A percentile compares a stretch with the other conserved stretches of the same genome.
Conservation (phyloP, 2,888 invertebrate species). For the Eumerus sabulonum region DNA sequence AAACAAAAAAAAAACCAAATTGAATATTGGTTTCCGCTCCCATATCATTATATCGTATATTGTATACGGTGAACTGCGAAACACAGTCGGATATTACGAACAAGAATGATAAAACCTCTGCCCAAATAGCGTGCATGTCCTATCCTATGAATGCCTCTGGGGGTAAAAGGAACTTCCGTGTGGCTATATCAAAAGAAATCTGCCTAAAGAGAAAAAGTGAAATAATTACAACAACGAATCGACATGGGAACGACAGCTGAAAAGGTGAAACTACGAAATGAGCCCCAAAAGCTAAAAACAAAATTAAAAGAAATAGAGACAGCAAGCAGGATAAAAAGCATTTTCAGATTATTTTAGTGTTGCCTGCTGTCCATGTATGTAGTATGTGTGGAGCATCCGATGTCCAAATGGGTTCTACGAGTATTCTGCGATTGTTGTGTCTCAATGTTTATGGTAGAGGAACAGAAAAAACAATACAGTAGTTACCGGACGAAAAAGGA, state of each 20-base stretch:
- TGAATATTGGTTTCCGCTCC: conserved; percentile 61
- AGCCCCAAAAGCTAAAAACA: too few species aligned
- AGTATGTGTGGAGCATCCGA: conserved; percentile 34
- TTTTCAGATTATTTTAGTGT: conserved; percentile 43
- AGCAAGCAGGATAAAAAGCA: conserved; percentile 14
- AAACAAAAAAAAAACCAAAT: conserved; percentile 36
- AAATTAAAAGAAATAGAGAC: conserved; percentile 14
- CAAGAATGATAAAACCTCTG: conserved; percentile 53
- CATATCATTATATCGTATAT: too few species aligned
- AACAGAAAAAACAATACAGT: conserved; percentile 4
- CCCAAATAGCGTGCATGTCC: neutral
- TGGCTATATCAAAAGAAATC: conserved; percentile 17
- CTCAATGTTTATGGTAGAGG: conserved; percentile 32
- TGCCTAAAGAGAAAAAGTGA: neutral
- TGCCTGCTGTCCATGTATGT: conserved; percentile 10
- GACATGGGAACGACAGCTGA: conserved; percentile 26
- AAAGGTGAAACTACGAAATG: conserved; percentile 3
- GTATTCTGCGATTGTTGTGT: conserved; percentile 63
- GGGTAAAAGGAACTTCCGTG: conserved; percentile 37
- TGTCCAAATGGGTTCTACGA: conserved; percentile 55
- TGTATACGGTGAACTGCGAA: conserved; percentile 35
- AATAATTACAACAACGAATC: conserved; percentile 59
- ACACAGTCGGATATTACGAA: conserved; percentile 29
- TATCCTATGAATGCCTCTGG: conserved; percentile 6
- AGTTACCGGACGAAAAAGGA: neutral